Evolutionary conservation across 2,888 invertebrate genomes (phyloP), one percentile per base, ranked within the genome.

Genomic region (Aradus depressus): DNA sequence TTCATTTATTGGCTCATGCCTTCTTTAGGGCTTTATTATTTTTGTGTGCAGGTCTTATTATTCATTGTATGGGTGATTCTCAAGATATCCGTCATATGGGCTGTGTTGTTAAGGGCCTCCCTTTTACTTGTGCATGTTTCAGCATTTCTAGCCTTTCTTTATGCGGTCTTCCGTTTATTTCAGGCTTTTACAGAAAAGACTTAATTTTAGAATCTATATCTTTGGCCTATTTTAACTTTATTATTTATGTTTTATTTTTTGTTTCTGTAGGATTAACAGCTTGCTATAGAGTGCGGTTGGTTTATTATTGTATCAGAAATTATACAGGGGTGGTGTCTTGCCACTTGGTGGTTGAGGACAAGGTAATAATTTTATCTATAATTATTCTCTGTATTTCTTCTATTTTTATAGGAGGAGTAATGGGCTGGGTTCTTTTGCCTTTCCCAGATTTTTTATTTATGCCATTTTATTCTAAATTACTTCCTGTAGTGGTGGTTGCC

Each of bases 11-110:
- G 64, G 77, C 72, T 58, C 81, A 83, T 74, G 82, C 81, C 55
- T 72, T 84, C 69, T 83, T 84, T 79, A 84, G 84, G 58, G 80
- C 81, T 60, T 71, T 81, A 67, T 71, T 81, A 66, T 82, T 83
- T 75, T 73, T 83, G 63, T 80, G 80, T 73, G 77, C 80, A 0
- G 83, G 83, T 0, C 68, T 72, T 45, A 70, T 81, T 68, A 82
- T 84, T 74, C 79, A 80, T 72, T 71, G 71, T 65, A 71, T 75
- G 65, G 66, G 64, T 60, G 73, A 77, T 70, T 71, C 63, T 62
- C 82, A 83, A 66, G 81, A 82, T 77, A 76, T 80, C 72, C 81
- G 81, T 3, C 69, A 61, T 67, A 75, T 79, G 60, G 75, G 76
- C 0, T 66, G 70, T 0, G 61, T 77, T 63, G 66, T 69, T 53